Conservation (phyloP, 2,888 invertebrate genomes). For the Ophonus ardosiacus region DNA sequence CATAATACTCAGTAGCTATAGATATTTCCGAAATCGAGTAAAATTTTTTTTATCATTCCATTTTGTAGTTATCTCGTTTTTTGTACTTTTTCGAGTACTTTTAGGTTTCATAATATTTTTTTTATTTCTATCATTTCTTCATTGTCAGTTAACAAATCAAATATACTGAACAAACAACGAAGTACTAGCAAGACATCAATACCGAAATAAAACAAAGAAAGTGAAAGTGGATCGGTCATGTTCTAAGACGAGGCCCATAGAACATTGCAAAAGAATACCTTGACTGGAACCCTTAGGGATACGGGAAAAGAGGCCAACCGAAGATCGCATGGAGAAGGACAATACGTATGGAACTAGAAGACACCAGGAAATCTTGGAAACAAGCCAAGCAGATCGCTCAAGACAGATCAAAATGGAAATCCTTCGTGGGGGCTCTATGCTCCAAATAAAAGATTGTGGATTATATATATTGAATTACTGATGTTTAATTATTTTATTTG, state of each 20-base stretch:
- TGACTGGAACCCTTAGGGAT: slow-evolving; percentile 6
- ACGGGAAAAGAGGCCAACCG: slow-evolving; percentile 9
- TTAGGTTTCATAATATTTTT: too few relatives aligned
- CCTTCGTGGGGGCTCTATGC: slow-evolving; percentile 17
- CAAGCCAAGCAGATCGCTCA: slow-evolving; percentile 21
- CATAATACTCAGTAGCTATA: too few relatives aligned
- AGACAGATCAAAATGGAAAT: slow-evolving; percentile 20
- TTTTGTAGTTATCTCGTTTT: too few relatives aligned
- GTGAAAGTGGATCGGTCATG: slow-evolving; percentile 32
- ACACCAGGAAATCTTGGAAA: slow-evolving; percentile 20
- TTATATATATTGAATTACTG: too few relatives aligned
- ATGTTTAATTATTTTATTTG: too few relatives aligned
- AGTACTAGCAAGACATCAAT: neutral
- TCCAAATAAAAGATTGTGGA: slow-evolving; percentile 13
- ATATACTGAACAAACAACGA: neutral
- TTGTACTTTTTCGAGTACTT: too few relatives aligned
- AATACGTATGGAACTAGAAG: slow-evolving; percentile 2
- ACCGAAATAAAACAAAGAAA: slow-evolving; percentile 6
- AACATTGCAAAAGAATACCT: neutral
- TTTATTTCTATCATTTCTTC: too few relatives aligned
- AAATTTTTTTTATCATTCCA: too few relatives aligned
- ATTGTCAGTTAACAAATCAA: too few relatives aligned
- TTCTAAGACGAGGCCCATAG: neutral
- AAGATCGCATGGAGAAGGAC: slow-evolving; percentile 17
- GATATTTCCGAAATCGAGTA: too few relatives aligned